Evolutionary conservation across 2,113 vertebrate genomes (phyloP), one percentile per base, ranked within the genome.

Genomic region (Tympanuchus pallidicinctus): DNA sequence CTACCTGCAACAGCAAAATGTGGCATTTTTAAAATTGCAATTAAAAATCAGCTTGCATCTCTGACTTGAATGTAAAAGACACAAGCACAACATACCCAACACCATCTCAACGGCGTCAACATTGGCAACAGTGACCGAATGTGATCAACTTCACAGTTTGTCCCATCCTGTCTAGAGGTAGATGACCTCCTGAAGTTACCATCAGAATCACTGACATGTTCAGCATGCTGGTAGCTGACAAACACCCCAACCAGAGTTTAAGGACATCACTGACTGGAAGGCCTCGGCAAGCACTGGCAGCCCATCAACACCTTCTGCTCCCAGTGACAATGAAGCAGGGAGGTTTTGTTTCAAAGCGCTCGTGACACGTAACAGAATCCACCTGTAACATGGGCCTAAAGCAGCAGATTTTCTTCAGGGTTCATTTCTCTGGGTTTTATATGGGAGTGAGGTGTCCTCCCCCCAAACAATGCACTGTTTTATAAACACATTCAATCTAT

Each of bases 401-500:
- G 81, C 45, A 70, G 76, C 1, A 0, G 27, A 47, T 34, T 57
- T 70, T 40, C 64, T 32, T 48, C 50, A 24, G 13, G 59, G 56
- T 63, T 69, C 5, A 2, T 36, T 48, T 27, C 63, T 90, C 76
- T 30, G 30, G 79, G 75, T 11, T 66, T 63, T 15, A 8, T 15
- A 2, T 13, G 22, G 66, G 69, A 24, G 28, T 34, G 38, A 22
- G 19, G 11, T 45, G 70, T 82, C 13, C 19, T 6, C 71, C 54
- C 74, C 88, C 43, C 71, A 24, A 12, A 52, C 74, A 92, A 94
- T 63, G 95, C 93, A 47, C 89, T 65, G 1, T 40, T 77, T 72
- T 34, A 70, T 66, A 69, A 72, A 95, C 76, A 96, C 91, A 64
- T 95, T 96, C 86, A 91, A 66, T 85, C 10, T 5, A 88, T 47